Evolutionary conservation across 2,888 invertebrate species (phyloP), one percentile per base, ranked within the genome.

Genomic region (Cosmorhoe ocellata): DNA sequence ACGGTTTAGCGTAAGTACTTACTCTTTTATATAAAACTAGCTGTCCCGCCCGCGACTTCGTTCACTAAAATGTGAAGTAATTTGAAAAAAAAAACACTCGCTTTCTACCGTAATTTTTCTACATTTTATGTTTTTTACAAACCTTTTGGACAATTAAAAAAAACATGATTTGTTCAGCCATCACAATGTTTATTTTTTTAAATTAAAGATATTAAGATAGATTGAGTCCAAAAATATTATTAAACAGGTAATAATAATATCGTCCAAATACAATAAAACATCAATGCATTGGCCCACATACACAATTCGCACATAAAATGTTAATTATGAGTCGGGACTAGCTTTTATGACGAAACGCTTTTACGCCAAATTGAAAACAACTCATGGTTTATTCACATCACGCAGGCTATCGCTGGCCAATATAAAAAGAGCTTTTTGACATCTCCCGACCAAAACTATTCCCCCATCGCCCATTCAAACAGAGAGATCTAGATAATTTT

Each of bases 301-400:
- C 68, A 71, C 71, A 73, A 73, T 70, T 76, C 72, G 68, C 64
- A 74, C 68, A 79, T 77, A 78, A 80, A 76, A 81, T 79, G 80
- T 81, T 87, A 85, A 87, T 87, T 86, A 82, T 79, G 73, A 68
- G 66, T 68, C 65, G 64, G 67, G 75, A 72, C 73, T 69, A 63
- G 78, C 42, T 76, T 85, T 86, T 87, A 86, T 84, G 84, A 84
- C 83, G 60, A 65, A 78, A 86, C 79, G 85, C 88, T 88, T 86
- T 88, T 84, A 86, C 85, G 84, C 79, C 74, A 84, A 88, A 88
- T 87, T 87, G 86, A 87, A 88, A 86, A 88, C 86, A 86, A 79
- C 84, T 87, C 88, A 88, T 88, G 86, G 83, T 84, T 88, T 86
- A 88, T 88, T 87, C 87, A 88, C 78, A 70, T 72, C 83, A 72